Percentiles rank a stretch among this genome's conserved stretches.
Evolutionary conservation across 2,797 vertebrate genomes (phyloP).

Genomic region (Ataeniobius toweri): DNA sequence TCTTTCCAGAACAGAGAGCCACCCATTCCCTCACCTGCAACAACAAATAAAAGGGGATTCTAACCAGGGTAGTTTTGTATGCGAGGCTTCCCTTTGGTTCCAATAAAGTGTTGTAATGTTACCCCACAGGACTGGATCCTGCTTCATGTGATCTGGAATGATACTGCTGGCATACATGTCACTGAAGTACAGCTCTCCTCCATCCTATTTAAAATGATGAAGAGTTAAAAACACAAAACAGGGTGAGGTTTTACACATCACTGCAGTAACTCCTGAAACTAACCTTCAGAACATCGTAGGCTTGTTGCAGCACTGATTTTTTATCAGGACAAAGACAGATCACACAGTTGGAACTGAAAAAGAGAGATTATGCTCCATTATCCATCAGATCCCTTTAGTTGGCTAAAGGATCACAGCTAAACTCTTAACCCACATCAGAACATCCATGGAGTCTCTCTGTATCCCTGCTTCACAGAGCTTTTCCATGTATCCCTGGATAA

Average conservation of each 20-base stretch:
- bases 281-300: slow-evolving; percentile 76
- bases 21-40: slow-evolving; percentile 79
- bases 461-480: slow-evolving; percentile 75
- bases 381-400: not conserved
- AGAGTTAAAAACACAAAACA: not conserved
- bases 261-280: slow-evolving; percentile 1
- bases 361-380: not conserved
- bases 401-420: not conserved
- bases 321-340: slow-evolving; percentile 82
- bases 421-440: slow-evolving; percentile 72
- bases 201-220: slow-evolving; percentile 63
- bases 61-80: not conserved
- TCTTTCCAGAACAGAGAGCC: slow-evolving; percentile 79
- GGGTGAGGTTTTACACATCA: not conserved
- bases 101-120: slow-evolving; percentile 15
- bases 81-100: not conserved
- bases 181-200: slow-evolving; percentile 81
- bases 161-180: slow-evolving; percentile 80
- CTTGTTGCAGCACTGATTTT: slow-evolving; percentile 74
- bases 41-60: not conserved
- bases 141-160: slow-evolving; percentile 75
- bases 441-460: slow-evolving; percentile 70
- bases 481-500: slow-evolving; percentile 82
- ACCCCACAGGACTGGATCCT: slow-evolving; percentile 81
- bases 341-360: slow-evolving; percentile 59